Percentiles rank a stretch among this genome's conserved stretches.
Evolutionary conservation across 2,888 invertebrate species (phyloP).

Genomic region (Gisinianus flammeolus): DNA sequence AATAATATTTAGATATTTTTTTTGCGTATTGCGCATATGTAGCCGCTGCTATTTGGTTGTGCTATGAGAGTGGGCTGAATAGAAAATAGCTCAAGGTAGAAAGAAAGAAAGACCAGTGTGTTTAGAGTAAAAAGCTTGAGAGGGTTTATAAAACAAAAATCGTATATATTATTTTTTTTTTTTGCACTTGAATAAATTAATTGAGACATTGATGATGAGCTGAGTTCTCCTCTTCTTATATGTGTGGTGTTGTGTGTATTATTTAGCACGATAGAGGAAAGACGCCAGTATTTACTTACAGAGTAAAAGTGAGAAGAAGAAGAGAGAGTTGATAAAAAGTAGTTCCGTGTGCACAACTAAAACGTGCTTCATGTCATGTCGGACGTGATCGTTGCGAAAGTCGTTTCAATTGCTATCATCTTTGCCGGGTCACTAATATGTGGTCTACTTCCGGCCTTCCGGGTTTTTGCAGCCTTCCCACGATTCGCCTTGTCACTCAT

Average conservation of each 20-base stretch:
- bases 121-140: too few relatives aligned
- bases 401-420: constrained; percentile 55
- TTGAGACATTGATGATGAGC: background rate
- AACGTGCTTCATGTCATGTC: constrained; percentile 48
- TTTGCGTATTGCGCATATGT: too few relatives aligned
- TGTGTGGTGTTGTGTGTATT: background rate
- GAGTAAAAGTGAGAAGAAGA: constrained; percentile 3
- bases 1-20: too few relatives aligned
- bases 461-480: constrained; percentile 55
- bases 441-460: constrained; percentile 58
- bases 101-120: too few relatives aligned
- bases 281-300: too few relatives aligned
- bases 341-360: constrained; percentile 44
- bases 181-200: too few relatives aligned
- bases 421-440: constrained; percentile 57
- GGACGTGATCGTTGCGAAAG: constrained; percentile 55
- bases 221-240: background rate
- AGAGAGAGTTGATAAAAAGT: constrained; percentile 37
- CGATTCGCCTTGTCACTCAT: constrained; percentile 68
- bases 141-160: too few relatives aligned
- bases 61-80: too few relatives aligned
- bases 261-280: background rate
- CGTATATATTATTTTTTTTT: too few relatives aligned
- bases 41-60: too few relatives aligned
- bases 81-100: too few relatives aligned